A percentile compares a stretch with the other conserved stretches of the same genome.
Evolutionary conservation across 2,888 invertebrate species (phyloP).

Genomic region (Tipula helvola): DNA sequence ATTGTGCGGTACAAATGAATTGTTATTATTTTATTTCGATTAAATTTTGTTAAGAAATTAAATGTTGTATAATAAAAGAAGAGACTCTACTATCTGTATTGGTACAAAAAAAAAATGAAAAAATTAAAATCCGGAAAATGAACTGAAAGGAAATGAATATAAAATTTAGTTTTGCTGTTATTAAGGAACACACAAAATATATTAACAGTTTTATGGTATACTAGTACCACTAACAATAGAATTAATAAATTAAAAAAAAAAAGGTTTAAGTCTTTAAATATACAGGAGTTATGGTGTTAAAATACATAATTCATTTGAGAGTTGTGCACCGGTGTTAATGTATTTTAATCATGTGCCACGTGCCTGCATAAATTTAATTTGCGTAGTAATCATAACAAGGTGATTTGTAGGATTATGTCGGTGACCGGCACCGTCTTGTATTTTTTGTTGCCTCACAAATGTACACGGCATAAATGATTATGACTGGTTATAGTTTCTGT

Average conservation of each 20-base stretch:
- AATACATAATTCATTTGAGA: neutral
- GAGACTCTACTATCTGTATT: neutral
- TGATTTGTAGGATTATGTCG: too few species aligned
- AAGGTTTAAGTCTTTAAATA: neutral
- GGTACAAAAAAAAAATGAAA: neutral
- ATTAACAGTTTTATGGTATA: neutral
- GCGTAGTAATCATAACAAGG: too few species aligned
- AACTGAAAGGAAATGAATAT: neutral
- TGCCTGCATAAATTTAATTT: neutral
- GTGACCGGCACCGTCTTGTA: too few species aligned
- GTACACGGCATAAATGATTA: too few species aligned
- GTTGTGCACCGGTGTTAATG: neutral
- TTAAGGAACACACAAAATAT: neutral
- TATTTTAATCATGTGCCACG: neutral
- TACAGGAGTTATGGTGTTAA: neutral
- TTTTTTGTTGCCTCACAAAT: too few species aligned
- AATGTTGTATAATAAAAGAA: neutral
- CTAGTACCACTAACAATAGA: neutral
- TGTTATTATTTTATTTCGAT: constrained; percentile 13
- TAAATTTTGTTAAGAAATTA: constrained; percentile 4
- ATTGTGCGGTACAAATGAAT: constrained; percentile 20
- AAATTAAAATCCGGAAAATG: neutral
- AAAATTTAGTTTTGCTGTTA: neutral
- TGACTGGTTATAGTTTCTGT: too few species aligned
- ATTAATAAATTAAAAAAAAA: neutral